phyloP scores from a whole-genome alignment of 1,140 invertebrate species.

The Diorhabda elongata region DNA sequence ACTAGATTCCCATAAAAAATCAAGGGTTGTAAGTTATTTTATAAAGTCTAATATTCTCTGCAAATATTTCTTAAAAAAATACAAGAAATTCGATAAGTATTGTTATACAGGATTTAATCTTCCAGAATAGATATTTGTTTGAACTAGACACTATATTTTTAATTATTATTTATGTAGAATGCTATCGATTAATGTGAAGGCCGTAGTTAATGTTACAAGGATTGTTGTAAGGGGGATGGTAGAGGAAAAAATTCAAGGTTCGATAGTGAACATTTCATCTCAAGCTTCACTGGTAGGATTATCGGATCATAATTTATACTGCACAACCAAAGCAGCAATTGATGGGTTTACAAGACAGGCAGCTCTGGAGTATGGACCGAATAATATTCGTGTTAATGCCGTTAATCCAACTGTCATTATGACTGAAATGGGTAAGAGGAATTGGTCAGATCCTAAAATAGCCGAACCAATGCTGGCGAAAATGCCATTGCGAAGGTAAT shows the following conservation, averaged over 20 bases:
- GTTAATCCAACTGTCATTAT: constrained; percentile 88
- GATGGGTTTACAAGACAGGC: constrained; percentile 67
- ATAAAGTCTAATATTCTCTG: too few species aligned
- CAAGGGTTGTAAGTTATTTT: too few species aligned
- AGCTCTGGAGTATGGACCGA: constrained; percentile 81
- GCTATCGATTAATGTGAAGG: constrained; percentile 69
- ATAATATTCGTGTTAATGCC: constrained; percentile 81
- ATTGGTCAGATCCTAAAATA: constrained; percentile 75
- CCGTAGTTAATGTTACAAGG: constrained; percentile 79
- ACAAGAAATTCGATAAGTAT: too few species aligned
- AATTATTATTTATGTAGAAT: too few species aligned
- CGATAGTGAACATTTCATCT: constrained; percentile 90
- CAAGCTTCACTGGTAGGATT: constrained; percentile 67
- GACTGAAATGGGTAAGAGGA: constrained; percentile 79
- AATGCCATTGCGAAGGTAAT: constrained; percentile 67
- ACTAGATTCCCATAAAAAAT: too few species aligned
- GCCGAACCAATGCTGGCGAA: constrained; percentile 66
- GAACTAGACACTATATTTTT: too few species aligned
- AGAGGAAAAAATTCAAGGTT: constrained; percentile 61
- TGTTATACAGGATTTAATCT: too few species aligned
- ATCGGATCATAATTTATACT: constrained; percentile 59
- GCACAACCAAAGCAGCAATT: constrained; percentile 61
- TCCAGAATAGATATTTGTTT: too few species aligned
- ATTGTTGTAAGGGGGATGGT: constrained; percentile 70
- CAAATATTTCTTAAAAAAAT: too few species aligned